Evolutionary conservation across 2,797 vertebrate species (phyloP).

Genomic region (Poecilia picta): DNA sequence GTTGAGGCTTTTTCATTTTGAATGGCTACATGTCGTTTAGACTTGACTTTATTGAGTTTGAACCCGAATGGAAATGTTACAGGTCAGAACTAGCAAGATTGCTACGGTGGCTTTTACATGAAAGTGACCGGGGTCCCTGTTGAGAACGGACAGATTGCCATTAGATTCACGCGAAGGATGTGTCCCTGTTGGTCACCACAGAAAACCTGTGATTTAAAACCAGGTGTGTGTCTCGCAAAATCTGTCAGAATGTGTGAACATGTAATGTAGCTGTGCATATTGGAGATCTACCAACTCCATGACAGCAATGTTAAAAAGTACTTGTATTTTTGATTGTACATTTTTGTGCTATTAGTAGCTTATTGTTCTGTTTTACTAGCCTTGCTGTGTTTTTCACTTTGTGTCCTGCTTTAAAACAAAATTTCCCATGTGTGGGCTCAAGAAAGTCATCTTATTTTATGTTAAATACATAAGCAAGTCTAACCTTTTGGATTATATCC

Average conservation of each 20-base stretch:
- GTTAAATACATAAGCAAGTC: background rate
- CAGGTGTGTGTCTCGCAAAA: background rate
- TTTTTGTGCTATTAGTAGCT: background rate
- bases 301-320: background rate
- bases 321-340: no score
- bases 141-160: background rate
- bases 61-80: conserved; percentile 18
- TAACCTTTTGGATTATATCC: background rate
- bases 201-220: background rate
- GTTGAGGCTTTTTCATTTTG: conserved; percentile 10
- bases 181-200: background rate
- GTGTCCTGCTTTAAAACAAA: background rate
- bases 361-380: background rate
- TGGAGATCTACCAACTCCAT: background rate
- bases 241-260: background rate
- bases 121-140: background rate
- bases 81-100: background rate
- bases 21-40: conserved; percentile 8
- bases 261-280: background rate
- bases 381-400: background rate
- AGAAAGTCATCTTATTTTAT: background rate
- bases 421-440: background rate
- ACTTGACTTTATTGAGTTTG: background rate
- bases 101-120: background rate
- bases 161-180: background rate